Percentiles rank a stretch among this genome's conserved stretches.
phyloP scores from a whole-genome alignment of 1,140 invertebrate genomes.

The Himalopsyche phryganea region DNA sequence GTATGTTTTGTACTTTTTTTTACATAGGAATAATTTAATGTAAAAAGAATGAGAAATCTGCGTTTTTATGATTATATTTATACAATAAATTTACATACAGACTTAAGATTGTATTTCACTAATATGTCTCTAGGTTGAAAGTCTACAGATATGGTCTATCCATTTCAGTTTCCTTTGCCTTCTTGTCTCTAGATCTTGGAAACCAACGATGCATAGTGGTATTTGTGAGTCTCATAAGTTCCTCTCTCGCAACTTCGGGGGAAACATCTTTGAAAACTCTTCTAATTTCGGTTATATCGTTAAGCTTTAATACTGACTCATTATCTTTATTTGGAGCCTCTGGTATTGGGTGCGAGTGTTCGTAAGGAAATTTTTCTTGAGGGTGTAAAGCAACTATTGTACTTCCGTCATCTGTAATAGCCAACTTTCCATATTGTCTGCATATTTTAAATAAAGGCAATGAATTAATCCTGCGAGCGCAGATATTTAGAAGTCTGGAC shows the following conservation, averaged over 20 bases:
- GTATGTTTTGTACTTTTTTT: not conserved
- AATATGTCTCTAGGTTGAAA: not conserved
- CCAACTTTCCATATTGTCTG: conserved; percentile 47
- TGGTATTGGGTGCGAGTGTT: conserved; percentile 73
- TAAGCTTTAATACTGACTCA: conserved; percentile 61
- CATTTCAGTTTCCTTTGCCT: conserved; percentile 61
- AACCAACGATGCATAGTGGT: conserved; percentile 82
- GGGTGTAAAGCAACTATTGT: conserved; percentile 86
- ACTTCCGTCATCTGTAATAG: conserved; percentile 67
- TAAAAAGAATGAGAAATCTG: not conserved
- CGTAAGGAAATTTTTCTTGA: conserved; percentile 77
- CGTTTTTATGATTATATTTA: not conserved
- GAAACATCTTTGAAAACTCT: conserved; percentile 64
- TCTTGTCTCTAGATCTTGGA: conserved; percentile 62
- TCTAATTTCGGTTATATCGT: conserved; percentile 57
- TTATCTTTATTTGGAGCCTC: conserved; percentile 38
- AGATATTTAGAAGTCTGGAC: too few species aligned
- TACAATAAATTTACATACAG: not conserved
- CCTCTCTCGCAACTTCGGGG: conserved; percentile 57
- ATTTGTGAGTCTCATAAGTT: conserved; percentile 70
- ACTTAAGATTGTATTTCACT: not conserved
- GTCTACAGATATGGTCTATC: conserved; percentile 72
- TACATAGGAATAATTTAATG: not conserved
- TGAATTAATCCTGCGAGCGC: not conserved
- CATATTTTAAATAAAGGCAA: not conserved